Evolutionary conservation across 1,140 invertebrate species (phyloP), one percentile per base, ranked within the genome.

Genomic region (Cyphomyrmex costatus): DNA sequence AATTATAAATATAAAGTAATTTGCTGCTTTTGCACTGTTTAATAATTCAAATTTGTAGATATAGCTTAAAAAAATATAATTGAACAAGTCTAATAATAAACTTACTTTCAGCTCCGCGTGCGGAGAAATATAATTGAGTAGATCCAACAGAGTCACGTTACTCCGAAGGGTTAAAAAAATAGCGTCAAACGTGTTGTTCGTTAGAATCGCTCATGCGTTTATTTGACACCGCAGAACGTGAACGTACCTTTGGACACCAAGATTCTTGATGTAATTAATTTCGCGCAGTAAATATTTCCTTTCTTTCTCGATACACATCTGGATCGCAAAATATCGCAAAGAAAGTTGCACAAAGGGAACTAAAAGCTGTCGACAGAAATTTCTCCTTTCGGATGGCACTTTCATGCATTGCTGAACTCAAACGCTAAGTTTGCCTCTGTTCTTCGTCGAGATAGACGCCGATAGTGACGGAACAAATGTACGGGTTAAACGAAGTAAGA

Each of bases 401-500:
- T 83, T 83, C 36, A 83, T 74, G 79, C 79, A 83, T 83, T 83
- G 71, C 79, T 46, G 79, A 83, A 83, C 68, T 83, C 79, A 83
- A 74, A 83, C 79, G 68, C 36, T 83, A 83, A 83, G 79, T 83
- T 83, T 74, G 68, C 53, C 53, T 74, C 68, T 74, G 68, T 83
- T 83, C 79, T 60, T 10, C 6, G 73, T 12, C 53, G 63, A 86
- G 30, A 30, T 56, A 33, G 85, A 53, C 53, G 65, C 49, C 63
- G 58, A 82, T 82, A 80, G 78, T 71, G 78, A 80, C 49, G 79
- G 79, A 49, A 36, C 66, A 70, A 74, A 70, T 36, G 68, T 60
- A 83, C 68, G 68, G 68, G 79, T 83, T 83, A 83, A 83, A 83
- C 79, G 79, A 83, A 74, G 79, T 83, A 74, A 83, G 79, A 74